phyloP scores from a whole-genome alignment of 2,797 vertebrate genomes.

The Valencia hispanica region DNA sequence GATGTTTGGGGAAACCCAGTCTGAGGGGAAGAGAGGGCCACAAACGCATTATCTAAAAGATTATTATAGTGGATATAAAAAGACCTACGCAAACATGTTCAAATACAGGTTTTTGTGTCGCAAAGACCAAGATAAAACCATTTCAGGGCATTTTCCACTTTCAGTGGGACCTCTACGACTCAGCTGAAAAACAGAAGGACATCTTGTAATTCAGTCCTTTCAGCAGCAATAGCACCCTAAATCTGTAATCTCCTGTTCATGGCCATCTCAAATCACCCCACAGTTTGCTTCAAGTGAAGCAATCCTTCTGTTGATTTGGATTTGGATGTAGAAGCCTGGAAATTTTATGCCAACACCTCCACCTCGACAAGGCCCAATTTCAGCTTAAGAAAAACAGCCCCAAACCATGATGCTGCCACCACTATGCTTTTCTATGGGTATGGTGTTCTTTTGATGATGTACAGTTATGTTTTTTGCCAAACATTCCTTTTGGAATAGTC shows the following conservation, averaged over 20 bases:
- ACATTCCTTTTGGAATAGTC: too few species aligned
- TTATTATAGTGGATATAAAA: background rate
- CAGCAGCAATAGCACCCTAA: background rate
- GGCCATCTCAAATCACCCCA: background rate
- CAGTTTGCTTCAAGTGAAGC: background rate
- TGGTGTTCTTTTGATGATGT: too few species aligned
- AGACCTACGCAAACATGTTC: background rate
- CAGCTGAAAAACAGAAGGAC: too few species aligned
- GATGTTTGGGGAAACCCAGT: conserved; percentile 62
- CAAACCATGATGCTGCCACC: background rate
- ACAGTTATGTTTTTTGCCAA: too few species aligned
- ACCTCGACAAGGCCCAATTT: too few species aligned
- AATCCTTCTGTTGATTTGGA: too few species aligned
- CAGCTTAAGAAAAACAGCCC: background rate
- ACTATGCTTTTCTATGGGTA: background rate
- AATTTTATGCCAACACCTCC: too few species aligned
- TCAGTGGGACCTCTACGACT: too few species aligned
- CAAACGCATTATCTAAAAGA: background rate
- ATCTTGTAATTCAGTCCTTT: too few species aligned
- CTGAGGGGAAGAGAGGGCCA: conserved; percentile 2
- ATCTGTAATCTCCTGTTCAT: background rate
- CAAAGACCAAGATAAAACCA: background rate
- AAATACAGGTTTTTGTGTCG: background rate
- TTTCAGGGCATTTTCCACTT: background rate
- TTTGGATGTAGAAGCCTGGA: too few species aligned